Evolutionary conservation across 1,140 invertebrate genomes (phyloP).

Genomic region (Drosophila pseudoobscura): DNA sequence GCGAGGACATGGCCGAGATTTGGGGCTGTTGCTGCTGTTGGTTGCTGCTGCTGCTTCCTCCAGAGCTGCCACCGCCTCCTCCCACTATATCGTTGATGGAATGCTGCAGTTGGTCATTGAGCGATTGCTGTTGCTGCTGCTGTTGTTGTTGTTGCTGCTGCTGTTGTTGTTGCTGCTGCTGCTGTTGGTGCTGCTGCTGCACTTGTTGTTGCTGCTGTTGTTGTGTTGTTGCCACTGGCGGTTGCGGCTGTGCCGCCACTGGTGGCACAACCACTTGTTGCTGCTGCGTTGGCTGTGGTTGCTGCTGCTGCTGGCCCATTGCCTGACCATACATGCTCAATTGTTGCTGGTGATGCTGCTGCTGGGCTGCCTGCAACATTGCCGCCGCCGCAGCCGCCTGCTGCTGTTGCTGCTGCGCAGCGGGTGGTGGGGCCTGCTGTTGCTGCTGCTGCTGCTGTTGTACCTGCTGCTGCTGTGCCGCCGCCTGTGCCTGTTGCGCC

Average conservation of each 20-base stretch:
- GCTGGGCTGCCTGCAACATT: constrained; percentile 17
- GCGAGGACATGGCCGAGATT: constrained; percentile 59
- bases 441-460: constrained; percentile 86
- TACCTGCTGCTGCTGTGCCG: constrained; percentile 61
- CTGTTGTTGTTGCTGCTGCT: constrained; percentile 49
- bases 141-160: constrained; percentile 67
- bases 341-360: constrained; percentile 17
- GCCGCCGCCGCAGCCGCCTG: constrained; percentile 38
- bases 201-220: constrained; percentile 48
- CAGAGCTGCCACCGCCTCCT: constrained; percentile 50
- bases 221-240: constrained; percentile 51
- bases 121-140: constrained; percentile 72
- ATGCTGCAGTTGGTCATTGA: constrained; percentile 80
- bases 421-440: constrained; percentile 59
- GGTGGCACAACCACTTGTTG: constrained; percentile 61
- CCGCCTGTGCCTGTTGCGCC: constrained; percentile 42
- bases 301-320: constrained; percentile 41
- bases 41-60: constrained; percentile 22
- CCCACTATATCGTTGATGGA: constrained; percentile 82
- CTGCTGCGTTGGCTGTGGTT: constrained; percentile 85
- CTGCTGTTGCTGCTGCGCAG: constrained; percentile 47
- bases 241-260: constrained; percentile 26
- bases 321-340: constrained; percentile 19
- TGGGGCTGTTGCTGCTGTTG: constrained; percentile 66
- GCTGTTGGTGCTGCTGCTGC: constrained; percentile 62